A percentile compares a stretch with the other conserved stretches of the same genome.
Conservation (phyloP, 2,113 vertebrate genomes). For the Emberiza fucata region DNA sequence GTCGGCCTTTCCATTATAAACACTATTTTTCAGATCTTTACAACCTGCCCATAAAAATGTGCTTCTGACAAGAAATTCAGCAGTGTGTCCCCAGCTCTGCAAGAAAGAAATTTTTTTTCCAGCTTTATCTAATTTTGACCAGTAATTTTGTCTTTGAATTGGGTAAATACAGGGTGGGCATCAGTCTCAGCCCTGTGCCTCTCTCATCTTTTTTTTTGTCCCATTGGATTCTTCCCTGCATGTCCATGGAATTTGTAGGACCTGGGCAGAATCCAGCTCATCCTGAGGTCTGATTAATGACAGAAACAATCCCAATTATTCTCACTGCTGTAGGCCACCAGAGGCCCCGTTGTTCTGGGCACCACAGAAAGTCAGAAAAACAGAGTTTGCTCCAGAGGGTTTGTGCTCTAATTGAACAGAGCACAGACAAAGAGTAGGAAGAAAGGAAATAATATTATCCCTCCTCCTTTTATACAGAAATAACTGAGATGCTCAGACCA, state of each 20-base stretch:
- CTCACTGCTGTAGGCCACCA: neutral
- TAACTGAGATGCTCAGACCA: constrained; percentile 33
- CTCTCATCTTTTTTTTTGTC: neutral
- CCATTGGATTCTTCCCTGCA: neutral
- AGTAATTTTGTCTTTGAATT: neutral
- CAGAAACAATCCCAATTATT: neutral
- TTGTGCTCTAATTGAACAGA: neutral
- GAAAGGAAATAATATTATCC: constrained; percentile 12
- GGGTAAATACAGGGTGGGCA: neutral
- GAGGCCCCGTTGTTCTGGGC: neutral
- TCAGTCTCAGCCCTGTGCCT: neutral
- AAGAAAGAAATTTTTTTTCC: neutral
- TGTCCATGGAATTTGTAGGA: neutral
- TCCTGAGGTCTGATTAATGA: neutral
- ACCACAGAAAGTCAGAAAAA: neutral
- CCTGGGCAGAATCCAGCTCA: neutral
- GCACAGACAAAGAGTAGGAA: neutral
- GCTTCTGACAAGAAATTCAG: neutral
- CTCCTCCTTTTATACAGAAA: neutral
- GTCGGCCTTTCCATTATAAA: neutral
- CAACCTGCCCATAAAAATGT: neutral
- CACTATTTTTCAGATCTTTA: constrained; percentile 8
- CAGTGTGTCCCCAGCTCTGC: neutral
- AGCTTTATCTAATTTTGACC: neutral
- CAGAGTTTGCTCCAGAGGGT: neutral